Percentiles rank a stretch among this genome's conserved stretches.
phyloP scores from a whole-genome alignment of 2,797 vertebrate genomes.

The Perodicticus potto region DNA sequence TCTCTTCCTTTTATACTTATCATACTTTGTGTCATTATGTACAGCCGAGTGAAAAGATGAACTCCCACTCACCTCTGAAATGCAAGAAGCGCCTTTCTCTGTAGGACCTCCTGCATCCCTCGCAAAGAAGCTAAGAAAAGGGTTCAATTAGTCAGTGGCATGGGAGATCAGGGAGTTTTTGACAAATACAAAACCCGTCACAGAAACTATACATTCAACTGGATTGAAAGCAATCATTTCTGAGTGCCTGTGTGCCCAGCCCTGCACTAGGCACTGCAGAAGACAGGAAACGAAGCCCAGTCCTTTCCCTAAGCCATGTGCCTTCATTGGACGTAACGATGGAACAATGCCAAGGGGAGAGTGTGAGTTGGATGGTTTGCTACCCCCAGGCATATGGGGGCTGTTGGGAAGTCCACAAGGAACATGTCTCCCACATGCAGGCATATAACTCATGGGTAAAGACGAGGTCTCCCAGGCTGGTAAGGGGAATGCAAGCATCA shows the following conservation, averaged over 20 bases:
- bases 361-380: neutral
- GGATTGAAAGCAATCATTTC: neutral
- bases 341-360: neutral
- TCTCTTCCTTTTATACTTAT: slow-evolving; percentile 77
- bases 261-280: neutral
- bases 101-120: slow-evolving; percentile 96
- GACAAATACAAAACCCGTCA: slow-evolving; percentile 1
- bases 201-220: neutral
- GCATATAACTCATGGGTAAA: neutral
- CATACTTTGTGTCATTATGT: slow-evolving; percentile 77
- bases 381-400: neutral
- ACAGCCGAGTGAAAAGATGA: slow-evolving; percentile 82
- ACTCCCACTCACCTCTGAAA: slow-evolving; percentile 96
- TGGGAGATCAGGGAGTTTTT: neutral
- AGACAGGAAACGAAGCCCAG: neutral
- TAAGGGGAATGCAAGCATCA: neutral
- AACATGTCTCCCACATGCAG: accelerated
- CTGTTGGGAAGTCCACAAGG: neutral
- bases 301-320: neutral
- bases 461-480: neutral
- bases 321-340: neutral
- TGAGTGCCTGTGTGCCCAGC: neutral
- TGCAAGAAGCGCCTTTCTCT: slow-evolving; percentile 97
- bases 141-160: slow-evolving; percentile 81
- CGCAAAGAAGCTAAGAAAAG: slow-evolving; percentile 94